Base-by-base conservation (phyloP, 2,113 vertebrate genomes). In the Rutilus rutilus region DNA sequence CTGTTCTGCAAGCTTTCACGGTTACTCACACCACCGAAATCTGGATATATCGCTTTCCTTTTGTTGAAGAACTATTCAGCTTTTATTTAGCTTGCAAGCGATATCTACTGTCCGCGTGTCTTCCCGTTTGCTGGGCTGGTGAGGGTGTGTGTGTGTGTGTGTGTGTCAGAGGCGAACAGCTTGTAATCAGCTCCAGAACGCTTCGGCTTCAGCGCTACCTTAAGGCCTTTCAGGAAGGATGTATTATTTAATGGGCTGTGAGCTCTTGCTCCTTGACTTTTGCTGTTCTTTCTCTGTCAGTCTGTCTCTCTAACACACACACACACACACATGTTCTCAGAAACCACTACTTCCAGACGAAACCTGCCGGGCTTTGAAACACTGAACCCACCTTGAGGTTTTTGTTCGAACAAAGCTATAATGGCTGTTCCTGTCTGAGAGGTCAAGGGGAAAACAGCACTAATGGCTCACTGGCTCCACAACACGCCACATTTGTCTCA, bases 381-480 rank as follows among this genome's bases (percentile, higher is more conserved):
- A 27, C 15, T 80, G 59, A 65, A 80, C 78, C 23, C 78, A 65
- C 39, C 78, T 80, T 47, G 23, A 80, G 78, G 36, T 80, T 80
- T 80, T 47, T 75, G 78, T 80, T 80, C 36, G 19, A 30, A 21
- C 25, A 42, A 33, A 9, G 6, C 19, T 6, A 23, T 85, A 85
- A 87, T 85, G 83, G 77, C 78, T 50, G 59, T 67, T 87, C 78
- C 64, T 79, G 47, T 77, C 78, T 59, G 78, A 60, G 23, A 87
- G 74, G 75, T 79, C 45, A 78, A 79, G 67, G 47, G 80, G 71
- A 82, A 88, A 82, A 64, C 65, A 4, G 86, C 19, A 23, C 83
- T 88, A 85, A 88, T 82, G 79, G 75, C 84, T 82, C 78, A 85
- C 85, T 82, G 79, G 67, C 84, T 82, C 78, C 87, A 85, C 36